Conservation (phyloP, 2,113 vertebrate genomes). For the Phainopepla nitens region DNA sequence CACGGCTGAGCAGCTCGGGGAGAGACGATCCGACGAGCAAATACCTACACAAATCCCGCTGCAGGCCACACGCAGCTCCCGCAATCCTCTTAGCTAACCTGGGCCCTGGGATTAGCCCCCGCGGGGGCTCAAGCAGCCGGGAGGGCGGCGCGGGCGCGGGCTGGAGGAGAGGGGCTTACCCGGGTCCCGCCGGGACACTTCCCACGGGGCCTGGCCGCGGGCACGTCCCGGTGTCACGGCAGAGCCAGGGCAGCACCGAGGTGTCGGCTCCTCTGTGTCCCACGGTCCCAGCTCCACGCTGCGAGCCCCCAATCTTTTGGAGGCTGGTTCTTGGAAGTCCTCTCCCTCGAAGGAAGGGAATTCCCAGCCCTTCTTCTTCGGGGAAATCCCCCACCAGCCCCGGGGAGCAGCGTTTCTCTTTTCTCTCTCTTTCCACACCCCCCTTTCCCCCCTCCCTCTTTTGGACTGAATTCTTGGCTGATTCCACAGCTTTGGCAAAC, state of each 20-base stretch:
- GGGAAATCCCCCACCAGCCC: conserved; percentile 54
- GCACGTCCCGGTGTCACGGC: background rate
- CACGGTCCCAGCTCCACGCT: background rate
- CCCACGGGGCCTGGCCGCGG: fast-evolving
- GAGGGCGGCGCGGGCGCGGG: background rate
- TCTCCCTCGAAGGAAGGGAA: conserved; percentile 38
- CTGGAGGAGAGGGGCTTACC: background rate
- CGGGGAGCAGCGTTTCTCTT: background rate
- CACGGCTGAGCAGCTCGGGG: background rate
- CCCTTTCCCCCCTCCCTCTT: fast-evolving
- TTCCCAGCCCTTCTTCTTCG: conserved; percentile 9
- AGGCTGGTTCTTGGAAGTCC: background rate
- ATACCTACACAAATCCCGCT: conserved; percentile 4
- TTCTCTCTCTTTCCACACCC: background rate
- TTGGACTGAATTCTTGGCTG: background rate
- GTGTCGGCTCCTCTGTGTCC: fast-evolving
- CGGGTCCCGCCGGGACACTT: background rate
- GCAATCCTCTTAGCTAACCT: background rate
- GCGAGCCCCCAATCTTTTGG: background rate
- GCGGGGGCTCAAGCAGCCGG: background rate
- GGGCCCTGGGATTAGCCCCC: background rate
- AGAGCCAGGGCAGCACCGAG: fast-evolving
- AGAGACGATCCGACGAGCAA: background rate
- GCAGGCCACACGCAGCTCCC: conserved; percentile 36
- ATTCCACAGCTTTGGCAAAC: conserved; percentile 4